Percentiles rank a stretch among this genome's conserved stretches.
These are phyloP conservation scores for Ceratina calcarata DNA, from an alignment of 1,140 invertebrate genomes.

Conservation along the genomic window DNA sequence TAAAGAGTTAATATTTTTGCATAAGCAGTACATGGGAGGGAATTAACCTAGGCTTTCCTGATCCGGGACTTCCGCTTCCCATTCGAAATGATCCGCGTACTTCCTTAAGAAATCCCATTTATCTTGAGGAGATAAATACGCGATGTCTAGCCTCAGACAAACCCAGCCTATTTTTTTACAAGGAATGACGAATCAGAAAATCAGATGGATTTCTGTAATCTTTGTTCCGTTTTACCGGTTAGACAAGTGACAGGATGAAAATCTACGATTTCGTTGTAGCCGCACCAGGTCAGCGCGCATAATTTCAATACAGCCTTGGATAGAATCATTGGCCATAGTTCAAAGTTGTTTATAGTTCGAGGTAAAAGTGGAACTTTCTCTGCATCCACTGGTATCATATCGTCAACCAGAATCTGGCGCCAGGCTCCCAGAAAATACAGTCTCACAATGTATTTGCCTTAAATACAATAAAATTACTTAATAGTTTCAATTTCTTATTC, in stretches of 20 bases:
- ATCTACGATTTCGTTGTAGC: constrained; percentile 55
- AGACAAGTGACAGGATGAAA: constrained; percentile 60
- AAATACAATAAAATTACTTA: not conserved
- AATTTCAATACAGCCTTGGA: constrained; percentile 66
- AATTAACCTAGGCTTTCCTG: not conserved
- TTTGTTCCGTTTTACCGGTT: constrained; percentile 52
- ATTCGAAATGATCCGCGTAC: constrained; percentile 61
- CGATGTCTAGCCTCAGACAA: constrained; percentile 48
- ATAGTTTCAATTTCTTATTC: no score
- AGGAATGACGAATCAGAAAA: not conserved
- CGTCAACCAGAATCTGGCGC: constrained; percentile 65
- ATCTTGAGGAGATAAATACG: constrained; percentile 50
- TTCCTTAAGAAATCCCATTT: constrained; percentile 64
- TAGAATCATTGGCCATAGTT: constrained; percentile 69
- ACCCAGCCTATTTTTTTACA: constrained; percentile 60
- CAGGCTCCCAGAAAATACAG: constrained; percentile 66
- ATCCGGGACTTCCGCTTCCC: constrained; percentile 20
- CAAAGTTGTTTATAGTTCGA: constrained; percentile 52
- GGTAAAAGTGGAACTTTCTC: constrained; percentile 59
- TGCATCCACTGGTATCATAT: constrained; percentile 63
- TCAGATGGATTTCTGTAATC: not conserved
- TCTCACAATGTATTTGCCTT: constrained; percentile 68
- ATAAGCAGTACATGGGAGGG: not conserved
- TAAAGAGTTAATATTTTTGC: not conserved
- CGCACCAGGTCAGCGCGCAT: constrained; percentile 54